These are phyloP conservation scores for Pangasius sanitwongsei DNA, from an alignment of 2,797 vertebrate species.

Conservation along the genomic window DNA sequence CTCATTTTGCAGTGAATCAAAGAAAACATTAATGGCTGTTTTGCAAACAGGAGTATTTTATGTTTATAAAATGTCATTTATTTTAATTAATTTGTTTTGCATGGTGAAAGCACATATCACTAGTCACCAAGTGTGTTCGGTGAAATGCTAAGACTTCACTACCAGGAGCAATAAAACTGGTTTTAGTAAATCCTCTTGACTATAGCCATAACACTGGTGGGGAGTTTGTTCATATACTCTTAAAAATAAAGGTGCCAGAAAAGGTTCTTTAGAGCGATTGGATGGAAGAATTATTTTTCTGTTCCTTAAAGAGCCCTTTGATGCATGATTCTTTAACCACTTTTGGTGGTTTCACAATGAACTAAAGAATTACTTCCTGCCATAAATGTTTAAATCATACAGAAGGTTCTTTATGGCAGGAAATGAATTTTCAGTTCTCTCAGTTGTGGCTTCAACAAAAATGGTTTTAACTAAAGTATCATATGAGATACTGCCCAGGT, in stretches of 20 bases:
- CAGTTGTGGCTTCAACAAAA: not conserved
- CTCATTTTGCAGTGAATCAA: conserved; percentile 14
- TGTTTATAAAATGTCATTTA: not conserved
- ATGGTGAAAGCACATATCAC: not conserved
- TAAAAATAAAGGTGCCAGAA: conserved; percentile 18
- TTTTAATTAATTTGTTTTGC: conserved; percentile 21
- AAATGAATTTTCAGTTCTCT: not conserved
- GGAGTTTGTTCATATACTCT: not conserved
- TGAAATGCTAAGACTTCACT: not conserved
- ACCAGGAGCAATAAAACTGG: not conserved
- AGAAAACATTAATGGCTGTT: conserved; percentile 5
- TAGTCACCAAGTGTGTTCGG: not conserved
- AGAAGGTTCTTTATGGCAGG: not conserved
- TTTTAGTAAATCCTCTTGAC: conserved; percentile 1
- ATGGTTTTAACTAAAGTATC: not conserved
- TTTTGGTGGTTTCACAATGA: not conserved
- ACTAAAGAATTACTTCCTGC: not conserved
- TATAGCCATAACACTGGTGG: not conserved
- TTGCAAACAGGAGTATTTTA: not conserved
- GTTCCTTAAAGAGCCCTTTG: conserved; percentile 7
- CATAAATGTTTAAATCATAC: not conserved
- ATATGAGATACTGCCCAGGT: not conserved
- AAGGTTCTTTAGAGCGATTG: conserved; percentile 7
- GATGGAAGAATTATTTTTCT: conserved; percentile 2
- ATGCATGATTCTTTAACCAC: not conserved